Evolutionary conservation across 2,797 vertebrate genomes (phyloP).

Genomic region (Hybognathus amarus): DNA sequence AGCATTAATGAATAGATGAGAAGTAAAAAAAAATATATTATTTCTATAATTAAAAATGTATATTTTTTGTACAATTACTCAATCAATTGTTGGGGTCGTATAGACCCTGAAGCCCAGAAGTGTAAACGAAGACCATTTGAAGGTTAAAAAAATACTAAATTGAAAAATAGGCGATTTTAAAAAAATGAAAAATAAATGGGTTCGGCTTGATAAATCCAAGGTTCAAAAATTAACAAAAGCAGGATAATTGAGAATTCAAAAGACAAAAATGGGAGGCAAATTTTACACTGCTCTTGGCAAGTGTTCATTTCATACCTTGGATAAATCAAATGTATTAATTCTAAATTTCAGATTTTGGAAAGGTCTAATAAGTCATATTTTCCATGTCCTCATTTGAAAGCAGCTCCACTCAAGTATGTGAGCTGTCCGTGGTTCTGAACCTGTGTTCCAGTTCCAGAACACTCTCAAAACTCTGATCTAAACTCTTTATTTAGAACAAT

Average conservation of each 20-base stretch:
- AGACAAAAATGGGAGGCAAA: neutral
- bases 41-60: no score
- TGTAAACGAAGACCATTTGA: no score
- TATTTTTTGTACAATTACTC: no score
- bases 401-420: neutral
- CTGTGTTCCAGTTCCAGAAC: neutral
- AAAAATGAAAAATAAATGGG: neutral
- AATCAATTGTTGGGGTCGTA: no score
- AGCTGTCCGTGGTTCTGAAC: constrained; percentile 47
- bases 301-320: neutral
- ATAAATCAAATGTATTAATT: neutral
- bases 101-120: no score
- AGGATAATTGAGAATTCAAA: neutral
- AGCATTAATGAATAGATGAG: no score
- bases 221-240: neutral
- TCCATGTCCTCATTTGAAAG: neutral
- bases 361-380: neutral
- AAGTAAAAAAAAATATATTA: no score
- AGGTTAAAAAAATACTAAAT: neutral
- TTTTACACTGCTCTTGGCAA: neutral
- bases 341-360: neutral
- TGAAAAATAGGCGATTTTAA: neutral
- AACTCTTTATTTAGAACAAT: constrained; percentile 4
- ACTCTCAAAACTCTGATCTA: neutral
- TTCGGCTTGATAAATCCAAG: neutral